Evolutionary conservation across 2,888 invertebrate genomes (phyloP).

Genomic region (Pollenia amentaria): DNA sequence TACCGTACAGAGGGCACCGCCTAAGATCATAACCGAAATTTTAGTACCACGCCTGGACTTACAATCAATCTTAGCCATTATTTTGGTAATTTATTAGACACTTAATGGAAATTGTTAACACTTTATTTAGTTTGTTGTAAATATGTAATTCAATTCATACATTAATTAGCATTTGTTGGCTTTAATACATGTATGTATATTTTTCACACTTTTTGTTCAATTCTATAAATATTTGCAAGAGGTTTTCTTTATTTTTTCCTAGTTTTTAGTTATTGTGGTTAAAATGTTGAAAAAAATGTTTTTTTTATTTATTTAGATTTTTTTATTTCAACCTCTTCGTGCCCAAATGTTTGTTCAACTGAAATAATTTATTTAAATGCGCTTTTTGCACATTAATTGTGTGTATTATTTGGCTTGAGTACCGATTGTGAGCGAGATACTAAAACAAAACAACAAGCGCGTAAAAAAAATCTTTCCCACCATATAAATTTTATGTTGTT

Average conservation of each 20-base stretch:
- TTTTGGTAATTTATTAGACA: background rate
- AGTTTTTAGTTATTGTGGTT: slow-evolving; percentile 8
- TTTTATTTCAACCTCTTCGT: slow-evolving; percentile 49
- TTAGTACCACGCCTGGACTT: slow-evolving; percentile 82
- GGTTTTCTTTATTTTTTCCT: slow-evolving; percentile 14
- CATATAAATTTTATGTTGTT: slow-evolving; percentile 19
- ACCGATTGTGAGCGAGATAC: slow-evolving; percentile 51
- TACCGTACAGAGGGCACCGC: slow-evolving; percentile 81
- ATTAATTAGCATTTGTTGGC: slow-evolving; percentile 19
- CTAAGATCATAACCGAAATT: slow-evolving; percentile 82
- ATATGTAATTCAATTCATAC: slow-evolving; percentile 31
- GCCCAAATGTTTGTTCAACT: slow-evolving; percentile 61
- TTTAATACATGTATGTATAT: slow-evolving; percentile 9
- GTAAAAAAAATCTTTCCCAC: slow-evolving; percentile 15
- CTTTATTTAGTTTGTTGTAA: background rate
- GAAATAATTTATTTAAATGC: slow-evolving; percentile 46
- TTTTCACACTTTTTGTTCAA: slow-evolving; percentile 43
- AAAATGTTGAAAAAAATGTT: slow-evolving; percentile 20
- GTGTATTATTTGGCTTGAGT: slow-evolving; percentile 39
- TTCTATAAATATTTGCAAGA: slow-evolving; percentile 63
- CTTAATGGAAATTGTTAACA: background rate
- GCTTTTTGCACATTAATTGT: slow-evolving; percentile 50
- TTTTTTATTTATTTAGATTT: slow-evolving; percentile 33
- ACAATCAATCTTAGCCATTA: slow-evolving; percentile 80
- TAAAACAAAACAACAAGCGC: slow-evolving; percentile 22